Base-by-base conservation (phyloP, 1,140 invertebrate species). In the Chionoecetes opilio region DNA sequence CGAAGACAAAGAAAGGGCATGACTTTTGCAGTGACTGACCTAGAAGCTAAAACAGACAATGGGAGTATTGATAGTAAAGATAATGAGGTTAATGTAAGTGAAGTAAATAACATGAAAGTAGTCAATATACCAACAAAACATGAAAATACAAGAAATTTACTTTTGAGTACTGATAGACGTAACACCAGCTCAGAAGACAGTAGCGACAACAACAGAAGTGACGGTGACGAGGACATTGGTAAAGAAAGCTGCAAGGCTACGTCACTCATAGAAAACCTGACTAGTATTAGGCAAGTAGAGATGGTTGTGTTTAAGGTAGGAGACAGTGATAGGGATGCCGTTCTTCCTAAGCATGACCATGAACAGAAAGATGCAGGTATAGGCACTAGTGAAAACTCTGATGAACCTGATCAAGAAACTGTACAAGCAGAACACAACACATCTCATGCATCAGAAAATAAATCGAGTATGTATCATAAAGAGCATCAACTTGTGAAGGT, bases 21-120 rank as follows among this genome's bases (percentile, higher is more conserved):
- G 31, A 84, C 32, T 46, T 92, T 92, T 46, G 84, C 91, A 14
- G 91, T 92, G 6, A 92, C 82, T 26, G 63, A 92, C 31, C 31
- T 92, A 31, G 35, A 92, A 26, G 31, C 41, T 26, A 53, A 0
- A n/a, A 90, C 26, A 46, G 32, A 32, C 17, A 26, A 11, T 53
- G 38, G 32, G 38, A 53, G 31, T 6, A 90, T 9, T 53, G 17
- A 53, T 26, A 53, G 6, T 29, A 21, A 46, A 53, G 37, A 9
- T 53, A 53, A 38, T 90, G 3, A 32, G 41, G 0, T 32, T 9
- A 34, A 29, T 89, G 37, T 29, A 89, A 38, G n/a, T 41, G 29
- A 31, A 37, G 32, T 11, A 2, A 0, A 5, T 32, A 32, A 87
- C 3, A 37, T 32, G 0, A 21, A 34, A 31, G 32, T 17, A 87